Evolutionary conservation across 2,888 invertebrate species (phyloP), one percentile per base, ranked within the genome.

Genomic region (Chirona hameri): DNA sequence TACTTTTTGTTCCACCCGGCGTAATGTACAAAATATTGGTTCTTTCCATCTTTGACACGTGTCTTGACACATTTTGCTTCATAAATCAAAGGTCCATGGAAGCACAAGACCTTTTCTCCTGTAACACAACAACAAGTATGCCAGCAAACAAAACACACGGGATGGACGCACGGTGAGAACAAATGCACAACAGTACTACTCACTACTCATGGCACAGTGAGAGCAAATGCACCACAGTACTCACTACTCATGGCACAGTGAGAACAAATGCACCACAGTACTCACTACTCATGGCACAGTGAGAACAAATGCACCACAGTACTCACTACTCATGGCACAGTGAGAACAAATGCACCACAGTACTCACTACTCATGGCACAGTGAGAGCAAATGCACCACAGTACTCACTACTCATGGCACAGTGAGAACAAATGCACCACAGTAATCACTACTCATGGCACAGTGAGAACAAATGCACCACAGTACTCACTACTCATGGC

Each of bases 1-100:
- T 90, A 97, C 96, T 96, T 98, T 90, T 98, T 98, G 88, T 97
- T 98, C 98, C 98, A 98, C 2, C 98, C 98, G 85, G 96, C 96
- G 88, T 98, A 98, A 89, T 98, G 98, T 85, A 98, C 96, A 84
- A 95, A 93, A 89, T 98, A 98, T 87, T 95, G 93, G 14, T 95
- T 91, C 88, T 93, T 93, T 88, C 96, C 96, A 86, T 96, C 96
- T 88, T 95, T 95, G 3, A 93, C 92, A 85, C 94, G 90, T 82
- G 93, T 92, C 89, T 95, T 96, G 48, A 98, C 90, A 87, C 97
- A 96, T 92, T 98, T 98, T 65, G 97, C 98, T 90, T 98, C 98
- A 88, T 98, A 98, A 85, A 98, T 94, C 52, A 98, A 90, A 5
- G 97, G 97, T 0, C 98, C 98, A 89, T 98, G 98, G 88, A 96